Conservation (phyloP, 1,140 invertebrate species). For the Caligus rogercresseyi region DNA sequence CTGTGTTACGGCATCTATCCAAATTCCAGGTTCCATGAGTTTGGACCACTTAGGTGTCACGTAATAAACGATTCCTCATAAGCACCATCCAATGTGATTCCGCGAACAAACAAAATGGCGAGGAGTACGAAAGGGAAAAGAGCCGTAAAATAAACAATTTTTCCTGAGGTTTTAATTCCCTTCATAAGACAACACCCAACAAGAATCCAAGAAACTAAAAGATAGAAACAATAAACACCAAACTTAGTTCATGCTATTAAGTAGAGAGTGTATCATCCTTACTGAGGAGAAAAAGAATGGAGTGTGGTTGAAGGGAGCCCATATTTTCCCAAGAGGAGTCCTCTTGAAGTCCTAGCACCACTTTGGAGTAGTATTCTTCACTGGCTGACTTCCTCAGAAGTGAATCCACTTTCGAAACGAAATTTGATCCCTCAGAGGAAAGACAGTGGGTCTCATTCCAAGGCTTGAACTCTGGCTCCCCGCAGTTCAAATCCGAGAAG, state of each 20-base stretch:
- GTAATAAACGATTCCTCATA: conserved; percentile 24
- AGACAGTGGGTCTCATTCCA: not conserved
- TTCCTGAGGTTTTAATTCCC: conserved; percentile 63
- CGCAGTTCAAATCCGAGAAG: not conserved
- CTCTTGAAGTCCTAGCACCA: not conserved
- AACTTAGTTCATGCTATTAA: not conserved
- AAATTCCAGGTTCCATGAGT: conserved; percentile 22
- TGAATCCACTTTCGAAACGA: not conserved
- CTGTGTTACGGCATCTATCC: conserved; percentile 25
- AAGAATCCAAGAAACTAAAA: conserved; percentile 48
- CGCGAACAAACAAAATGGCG: conserved; percentile 56
- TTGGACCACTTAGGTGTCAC: conserved; percentile 23
- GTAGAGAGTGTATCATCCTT: conserved; percentile 22
- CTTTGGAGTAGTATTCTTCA: conserved; percentile 5
- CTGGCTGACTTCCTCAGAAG: not conserved
- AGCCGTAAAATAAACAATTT: conserved; percentile 67
- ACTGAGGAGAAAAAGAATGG: not conserved
- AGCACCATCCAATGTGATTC: conserved; percentile 45
- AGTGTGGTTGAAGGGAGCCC: not conserved
- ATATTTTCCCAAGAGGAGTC: conserved; percentile 4
- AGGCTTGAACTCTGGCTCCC: not conserved
- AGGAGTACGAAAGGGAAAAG: conserved; percentile 67
- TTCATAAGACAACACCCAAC: conserved; percentile 61
- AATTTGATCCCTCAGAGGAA: not conserved
- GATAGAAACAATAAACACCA: conserved; percentile 40